Conservation (phyloP, 2,113 vertebrate species). For the Urocynchramus pylzowi region DNA sequence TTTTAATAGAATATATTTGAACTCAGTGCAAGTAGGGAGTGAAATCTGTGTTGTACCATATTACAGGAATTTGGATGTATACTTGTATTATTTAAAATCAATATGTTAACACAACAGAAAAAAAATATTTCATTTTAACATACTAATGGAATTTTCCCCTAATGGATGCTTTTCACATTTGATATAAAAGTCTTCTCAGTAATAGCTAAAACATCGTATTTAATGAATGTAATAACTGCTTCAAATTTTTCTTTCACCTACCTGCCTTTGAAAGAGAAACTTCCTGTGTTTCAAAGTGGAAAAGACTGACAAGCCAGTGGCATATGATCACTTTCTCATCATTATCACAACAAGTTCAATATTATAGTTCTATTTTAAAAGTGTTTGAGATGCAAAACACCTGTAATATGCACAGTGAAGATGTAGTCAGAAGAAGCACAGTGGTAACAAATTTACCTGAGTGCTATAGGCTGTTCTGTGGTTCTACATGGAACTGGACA, state of each 20-base stretch:
- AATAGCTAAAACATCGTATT: neutral
- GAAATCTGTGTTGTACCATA: neutral
- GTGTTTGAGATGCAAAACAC: neutral
- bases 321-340: neutral
- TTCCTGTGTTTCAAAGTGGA: neutral
- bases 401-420: neutral
- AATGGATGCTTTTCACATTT: neutral
- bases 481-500: neutral
- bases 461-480: neutral
- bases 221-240: neutral
- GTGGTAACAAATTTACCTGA: neutral
- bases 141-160: neutral
- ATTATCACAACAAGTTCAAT: neutral
- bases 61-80: neutral
- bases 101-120: neutral
- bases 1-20: neutral
- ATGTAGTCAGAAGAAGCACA: neutral
- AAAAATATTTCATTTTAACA: neutral
- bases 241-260: neutral
- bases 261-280: neutral
- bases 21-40: neutral
- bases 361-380: neutral
- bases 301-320: neutral
- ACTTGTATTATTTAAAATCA: neutral
- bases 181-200: neutral